phyloP scores from a whole-genome alignment of 2,888 invertebrate species.

The Allophyes oxyacanthae region DNA sequence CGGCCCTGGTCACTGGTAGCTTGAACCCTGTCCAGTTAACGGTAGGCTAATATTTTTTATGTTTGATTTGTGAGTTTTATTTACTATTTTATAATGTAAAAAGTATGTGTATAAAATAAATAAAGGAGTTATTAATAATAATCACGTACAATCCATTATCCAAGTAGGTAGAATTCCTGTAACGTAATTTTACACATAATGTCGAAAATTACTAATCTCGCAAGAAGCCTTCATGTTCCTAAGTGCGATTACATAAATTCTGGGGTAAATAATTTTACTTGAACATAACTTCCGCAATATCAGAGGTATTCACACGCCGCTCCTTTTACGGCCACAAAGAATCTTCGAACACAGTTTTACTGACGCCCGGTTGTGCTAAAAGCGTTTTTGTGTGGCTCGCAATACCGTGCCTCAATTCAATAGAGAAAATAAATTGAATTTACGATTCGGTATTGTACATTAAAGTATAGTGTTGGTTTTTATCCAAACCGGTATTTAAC shows the following conservation, averaged over 20 bases:
- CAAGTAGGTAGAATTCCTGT: background rate
- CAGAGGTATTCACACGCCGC: constrained; percentile 69
- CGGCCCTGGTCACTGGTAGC: too few relatives aligned
- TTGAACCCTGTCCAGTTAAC: too few relatives aligned
- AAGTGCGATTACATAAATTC: constrained; percentile 64
- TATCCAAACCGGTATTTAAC: constrained; percentile 12
- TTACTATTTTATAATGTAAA: too few relatives aligned
- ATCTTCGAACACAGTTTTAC: constrained; percentile 71
- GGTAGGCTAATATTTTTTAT: too few relatives aligned
- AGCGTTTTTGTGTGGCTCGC: constrained; percentile 73
- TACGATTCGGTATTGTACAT: constrained; percentile 64
- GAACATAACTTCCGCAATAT: constrained; percentile 62
- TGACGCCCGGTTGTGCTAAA: constrained; percentile 68
- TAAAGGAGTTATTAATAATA: constrained; percentile 5
- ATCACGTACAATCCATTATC: constrained; percentile 10
- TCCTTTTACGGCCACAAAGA: constrained; percentile 71
- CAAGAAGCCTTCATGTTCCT: constrained; percentile 35
- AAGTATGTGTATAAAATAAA: too few relatives aligned
- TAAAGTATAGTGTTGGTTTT: constrained; percentile 57
- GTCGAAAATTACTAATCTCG: constrained; percentile 40
- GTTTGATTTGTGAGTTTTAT: too few relatives aligned
- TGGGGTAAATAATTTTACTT: constrained; percentile 60
- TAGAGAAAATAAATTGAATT: constrained; percentile 75
- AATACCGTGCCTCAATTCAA: constrained; percentile 71
- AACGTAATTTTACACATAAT: constrained; percentile 33